Evolutionary conservation across 2,113 vertebrate species (phyloP).

Genomic region (Pleuronectes platessa): DNA sequence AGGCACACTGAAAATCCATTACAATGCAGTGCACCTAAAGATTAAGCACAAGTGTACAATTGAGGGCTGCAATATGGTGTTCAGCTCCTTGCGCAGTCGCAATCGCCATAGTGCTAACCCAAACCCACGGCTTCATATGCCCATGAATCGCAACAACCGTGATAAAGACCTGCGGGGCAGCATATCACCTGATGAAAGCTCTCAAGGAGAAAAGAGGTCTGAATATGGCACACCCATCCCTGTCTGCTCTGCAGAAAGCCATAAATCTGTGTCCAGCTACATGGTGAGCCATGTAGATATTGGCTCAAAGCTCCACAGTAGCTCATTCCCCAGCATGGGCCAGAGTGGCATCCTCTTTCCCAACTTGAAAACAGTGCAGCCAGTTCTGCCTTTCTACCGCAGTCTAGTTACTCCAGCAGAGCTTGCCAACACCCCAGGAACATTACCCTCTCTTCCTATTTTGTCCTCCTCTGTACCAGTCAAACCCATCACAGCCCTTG

Average conservation of each 20-base stretch:
- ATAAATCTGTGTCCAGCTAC: slow-evolving; percentile 84
- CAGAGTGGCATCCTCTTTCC: slow-evolving; percentile 93
- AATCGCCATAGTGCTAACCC: slow-evolving; percentile 98
- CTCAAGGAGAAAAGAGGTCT: slow-evolving; percentile 81
- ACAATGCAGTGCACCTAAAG: slow-evolving; percentile 98
- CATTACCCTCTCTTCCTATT: slow-evolving; percentile 91
- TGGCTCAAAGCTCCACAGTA: slow-evolving; percentile 84
- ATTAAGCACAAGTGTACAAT: slow-evolving; percentile 99
- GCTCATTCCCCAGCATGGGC: slow-evolving; percentile 80
- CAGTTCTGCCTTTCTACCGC: slow-evolving; percentile 95
- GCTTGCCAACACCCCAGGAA: slow-evolving; percentile 93
- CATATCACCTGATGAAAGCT: slow-evolving; percentile 79
- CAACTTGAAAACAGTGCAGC: slow-evolving; percentile 96
- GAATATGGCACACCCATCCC: slow-evolving; percentile 76
- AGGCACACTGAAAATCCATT: slow-evolving; percentile 98
- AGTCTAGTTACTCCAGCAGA: slow-evolving; percentile 94
- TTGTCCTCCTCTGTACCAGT: slow-evolving; percentile 90
- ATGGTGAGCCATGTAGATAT: slow-evolving; percentile 83
- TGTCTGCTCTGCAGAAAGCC: slow-evolving; percentile 77
- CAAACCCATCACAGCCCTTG: slow-evolving; percentile 79
- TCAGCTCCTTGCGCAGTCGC: slow-evolving; percentile 94
- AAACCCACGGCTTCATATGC: slow-evolving; percentile 97
- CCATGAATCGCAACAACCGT: slow-evolving; percentile 96
- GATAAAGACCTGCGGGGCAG: slow-evolving; percentile 91
- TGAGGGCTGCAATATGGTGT: slow-evolving; percentile 98